These are phyloP conservation scores for Prenolepis imparis DNA, from an alignment of 2,888 invertebrate genomes.

Conservation along the genomic window DNA sequence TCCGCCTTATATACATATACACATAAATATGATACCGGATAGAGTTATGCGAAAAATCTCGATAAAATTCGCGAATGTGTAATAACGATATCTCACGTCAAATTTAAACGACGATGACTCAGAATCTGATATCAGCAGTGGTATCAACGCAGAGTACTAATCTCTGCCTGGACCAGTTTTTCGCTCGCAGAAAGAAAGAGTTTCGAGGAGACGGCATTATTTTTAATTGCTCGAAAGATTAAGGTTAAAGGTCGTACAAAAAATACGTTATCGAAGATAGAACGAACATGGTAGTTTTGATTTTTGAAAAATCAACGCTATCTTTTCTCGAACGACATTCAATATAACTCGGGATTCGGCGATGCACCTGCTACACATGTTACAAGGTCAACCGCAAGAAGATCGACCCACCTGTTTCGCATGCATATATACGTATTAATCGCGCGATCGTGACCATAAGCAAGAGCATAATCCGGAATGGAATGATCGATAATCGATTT, in stretches of 20 bases:
- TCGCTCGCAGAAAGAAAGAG: not conserved
- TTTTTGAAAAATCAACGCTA: not conserved
- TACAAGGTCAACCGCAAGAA: constrained; percentile 17
- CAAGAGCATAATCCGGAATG: not conserved
- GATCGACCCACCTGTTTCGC: not conserved
- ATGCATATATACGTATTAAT: not conserved
- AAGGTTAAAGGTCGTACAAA: not conserved
- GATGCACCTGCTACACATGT: constrained; percentile 5
- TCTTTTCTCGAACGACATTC: not conserved
- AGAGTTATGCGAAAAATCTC: not conserved
- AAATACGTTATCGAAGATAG: not conserved
- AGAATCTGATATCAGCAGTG: no score
- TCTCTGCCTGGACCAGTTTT: no score
- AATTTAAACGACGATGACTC: not conserved
- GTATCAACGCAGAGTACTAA: no score
- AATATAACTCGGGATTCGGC: not conserved
- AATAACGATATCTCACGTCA: not conserved
- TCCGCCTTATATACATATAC: not conserved
- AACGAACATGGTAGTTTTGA: not conserved
- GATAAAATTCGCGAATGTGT: not conserved
- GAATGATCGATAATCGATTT: constrained; percentile 18
- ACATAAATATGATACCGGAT: not conserved
- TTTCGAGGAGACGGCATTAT: not conserved
- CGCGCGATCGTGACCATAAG: not conserved
- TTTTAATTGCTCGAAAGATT: not conserved